A percentile compares a stretch with the other conserved stretches of the same genome.
These are phyloP conservation scores for Ichneumoninae sp. DNA, from an alignment of 2,888 invertebrate species.

Conservation along the genomic window DNA sequence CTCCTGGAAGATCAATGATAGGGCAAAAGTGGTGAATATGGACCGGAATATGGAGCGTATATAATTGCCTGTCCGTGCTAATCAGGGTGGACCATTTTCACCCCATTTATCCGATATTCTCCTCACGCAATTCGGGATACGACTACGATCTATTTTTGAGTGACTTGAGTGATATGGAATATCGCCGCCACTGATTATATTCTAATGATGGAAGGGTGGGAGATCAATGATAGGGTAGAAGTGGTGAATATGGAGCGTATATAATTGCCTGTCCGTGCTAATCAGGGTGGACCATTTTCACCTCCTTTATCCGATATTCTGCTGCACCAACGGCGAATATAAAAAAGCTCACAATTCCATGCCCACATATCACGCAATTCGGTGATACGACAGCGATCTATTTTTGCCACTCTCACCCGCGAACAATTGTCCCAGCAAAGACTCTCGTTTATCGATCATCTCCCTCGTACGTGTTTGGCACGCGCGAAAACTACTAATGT, in stretches of 20 bases:
- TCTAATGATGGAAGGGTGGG: not conserved
- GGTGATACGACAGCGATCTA: not conserved
- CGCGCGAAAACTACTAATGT: constrained; percentile 45
- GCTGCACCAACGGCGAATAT: not conserved
- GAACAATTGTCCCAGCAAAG: not conserved
- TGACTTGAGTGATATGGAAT: not conserved
- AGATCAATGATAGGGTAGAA: no score
- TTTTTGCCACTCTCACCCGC: constrained; percentile 17
- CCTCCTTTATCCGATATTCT: no score
- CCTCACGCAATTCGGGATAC: not conserved
- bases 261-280: no score
- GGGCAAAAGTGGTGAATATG: no score
- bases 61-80: no score
- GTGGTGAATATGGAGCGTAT: no score
- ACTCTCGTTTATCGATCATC: constrained; percentile 30
- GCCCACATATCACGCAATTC: not conserved
- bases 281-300: no score
- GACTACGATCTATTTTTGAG: constrained; percentile 1
- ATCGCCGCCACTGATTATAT: not conserved
- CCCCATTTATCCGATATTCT: no score
- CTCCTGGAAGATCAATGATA: no score
- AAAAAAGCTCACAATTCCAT: not conserved
- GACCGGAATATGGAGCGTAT: no score
- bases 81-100: no score
- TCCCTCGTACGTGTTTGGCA: constrained; percentile 10